phyloP scores from a whole-genome alignment of 2,113 vertebrate genomes.

The Galbula dea region DNA sequence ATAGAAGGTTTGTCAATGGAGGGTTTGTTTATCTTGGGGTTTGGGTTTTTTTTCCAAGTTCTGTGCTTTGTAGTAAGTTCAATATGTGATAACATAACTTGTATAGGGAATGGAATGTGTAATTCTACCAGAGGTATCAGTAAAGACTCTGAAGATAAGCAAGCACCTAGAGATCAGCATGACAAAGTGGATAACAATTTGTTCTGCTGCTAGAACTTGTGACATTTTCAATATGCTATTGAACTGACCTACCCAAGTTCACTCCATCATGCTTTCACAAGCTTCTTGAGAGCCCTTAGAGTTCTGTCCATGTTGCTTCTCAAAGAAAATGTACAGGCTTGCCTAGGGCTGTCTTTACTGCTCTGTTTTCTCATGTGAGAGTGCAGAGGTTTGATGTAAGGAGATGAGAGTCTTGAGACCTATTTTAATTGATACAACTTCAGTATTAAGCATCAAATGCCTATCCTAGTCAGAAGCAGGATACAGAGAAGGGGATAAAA shows the following conservation, averaged over 20 bases:
- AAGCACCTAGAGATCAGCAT: conserved; percentile 45
- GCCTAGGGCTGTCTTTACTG: neutral
- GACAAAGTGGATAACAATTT: conserved; percentile 57
- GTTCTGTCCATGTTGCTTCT: neutral
- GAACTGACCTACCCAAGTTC: neutral
- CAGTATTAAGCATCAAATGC: neutral
- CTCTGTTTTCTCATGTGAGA: rapidly evolving
- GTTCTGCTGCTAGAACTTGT: neutral
- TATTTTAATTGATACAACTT: neutral
- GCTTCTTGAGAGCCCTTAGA: neutral
- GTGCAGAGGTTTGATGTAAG: neutral
- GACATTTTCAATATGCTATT: neutral
- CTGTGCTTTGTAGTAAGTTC: conserved; percentile 42
- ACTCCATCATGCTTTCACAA: neutral
- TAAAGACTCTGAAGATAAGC: conserved; percentile 62
- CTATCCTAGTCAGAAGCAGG: neutral
- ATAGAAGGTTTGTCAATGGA: conserved; percentile 34
- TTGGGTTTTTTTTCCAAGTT: neutral
- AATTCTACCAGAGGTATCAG: conserved; percentile 46
- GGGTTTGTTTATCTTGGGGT: conserved; percentile 36
- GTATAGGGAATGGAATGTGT: conserved; percentile 44
- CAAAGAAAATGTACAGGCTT: neutral
- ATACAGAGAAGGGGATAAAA: neutral
- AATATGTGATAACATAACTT: conserved; percentile 38
- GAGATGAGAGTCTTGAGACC: neutral